Evolutionary conservation across 2,888 invertebrate species (phyloP), one percentile per base, ranked within the genome.

Genomic region (Cetonia aurata): DNA sequence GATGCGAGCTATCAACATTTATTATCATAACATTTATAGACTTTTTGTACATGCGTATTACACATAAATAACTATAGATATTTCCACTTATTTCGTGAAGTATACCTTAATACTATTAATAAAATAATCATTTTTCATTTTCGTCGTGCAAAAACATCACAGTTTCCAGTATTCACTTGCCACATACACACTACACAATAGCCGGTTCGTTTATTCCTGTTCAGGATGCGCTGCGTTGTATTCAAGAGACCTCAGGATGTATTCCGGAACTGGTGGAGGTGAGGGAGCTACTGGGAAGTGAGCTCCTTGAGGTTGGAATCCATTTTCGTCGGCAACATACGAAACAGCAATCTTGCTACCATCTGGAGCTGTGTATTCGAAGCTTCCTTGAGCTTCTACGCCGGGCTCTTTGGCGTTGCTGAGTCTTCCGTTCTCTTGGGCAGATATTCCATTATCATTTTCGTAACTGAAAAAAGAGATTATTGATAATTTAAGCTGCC

Each of bases 251-350:
- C 90, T 90, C 79, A 90, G 89, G 77, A 92, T 92, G 81, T 89
- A 90, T 81, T 89, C 89, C 71, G 91, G 91, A 55, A 83, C 89
- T 77, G 91, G 91, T 19, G 91, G 91, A 19, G 91, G 89, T 12
- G 90, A 90, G 9, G 91, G 91, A 25, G 74, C 73, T 12, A 74
- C 73, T 73, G 91, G 83, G 15, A 79, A 68, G 69, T 75, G 75
- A 41, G 75, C 76, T n/a, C 83, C 91, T 81, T 86, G 83, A 31
- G 92, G 88, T 73, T 89, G 89, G 87, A 89, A 92, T 71, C 92
- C 92, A 75, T 90, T 89, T 80, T 91, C 91, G 76, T 92, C 90
- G 75, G 92, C 91, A 71, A 87, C 79, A 83, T 91, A 92, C 55
- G 85, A 83, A 71, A 91, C 80, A n/a, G 83, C 78, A 76, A 90